These are phyloP conservation scores for Seladonia tumulorum DNA, from an alignment of 2,888 invertebrate species.

Conservation along the genomic window DNA sequence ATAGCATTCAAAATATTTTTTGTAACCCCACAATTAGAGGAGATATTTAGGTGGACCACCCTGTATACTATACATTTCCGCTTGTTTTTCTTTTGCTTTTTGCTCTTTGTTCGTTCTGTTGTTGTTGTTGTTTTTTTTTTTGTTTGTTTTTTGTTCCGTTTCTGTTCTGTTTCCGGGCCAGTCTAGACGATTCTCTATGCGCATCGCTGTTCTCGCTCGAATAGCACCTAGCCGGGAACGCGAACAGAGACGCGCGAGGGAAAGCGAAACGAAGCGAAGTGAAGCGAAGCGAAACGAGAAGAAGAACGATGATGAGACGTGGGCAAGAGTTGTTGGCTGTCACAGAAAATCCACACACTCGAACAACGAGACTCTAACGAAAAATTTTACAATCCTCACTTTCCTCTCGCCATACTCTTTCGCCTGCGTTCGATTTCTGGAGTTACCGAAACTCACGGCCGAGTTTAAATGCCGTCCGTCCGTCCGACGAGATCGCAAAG, in stretches of 20 bases:
- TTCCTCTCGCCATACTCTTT: conserved; percentile 42
- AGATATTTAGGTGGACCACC: too few relatives aligned
- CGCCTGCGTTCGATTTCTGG: conserved; percentile 28
- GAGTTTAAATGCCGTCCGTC: conserved; percentile 6
- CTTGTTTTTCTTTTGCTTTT: background rate
- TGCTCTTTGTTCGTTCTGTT: background rate
- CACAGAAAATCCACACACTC: conserved; percentile 86
- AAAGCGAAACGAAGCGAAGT: background rate
- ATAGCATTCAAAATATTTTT: too few relatives aligned
- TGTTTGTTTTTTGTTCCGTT: background rate
- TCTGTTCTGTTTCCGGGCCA: background rate
- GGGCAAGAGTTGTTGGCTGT: conserved; percentile 84
- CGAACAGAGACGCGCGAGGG: background rate
- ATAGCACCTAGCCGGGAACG: background rate
- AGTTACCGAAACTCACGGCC: conserved; percentile 14
- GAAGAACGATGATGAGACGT: conserved; percentile 65
- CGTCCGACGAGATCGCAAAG: conserved; percentile 26
- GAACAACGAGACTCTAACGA: conserved; percentile 50
- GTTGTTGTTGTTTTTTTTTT: too few relatives aligned
- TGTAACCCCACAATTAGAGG: too few relatives aligned
- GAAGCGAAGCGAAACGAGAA: background rate
- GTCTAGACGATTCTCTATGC: background rate
- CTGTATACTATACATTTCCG: background rate
- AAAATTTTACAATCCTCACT: conserved; percentile 45
- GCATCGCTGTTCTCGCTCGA: background rate